A percentile compares a stretch with the other conserved stretches of the same genome.
These are phyloP conservation scores for Brotula barbata DNA, from an alignment of 2,797 vertebrate genomes.

Conservation along the genomic window DNA sequence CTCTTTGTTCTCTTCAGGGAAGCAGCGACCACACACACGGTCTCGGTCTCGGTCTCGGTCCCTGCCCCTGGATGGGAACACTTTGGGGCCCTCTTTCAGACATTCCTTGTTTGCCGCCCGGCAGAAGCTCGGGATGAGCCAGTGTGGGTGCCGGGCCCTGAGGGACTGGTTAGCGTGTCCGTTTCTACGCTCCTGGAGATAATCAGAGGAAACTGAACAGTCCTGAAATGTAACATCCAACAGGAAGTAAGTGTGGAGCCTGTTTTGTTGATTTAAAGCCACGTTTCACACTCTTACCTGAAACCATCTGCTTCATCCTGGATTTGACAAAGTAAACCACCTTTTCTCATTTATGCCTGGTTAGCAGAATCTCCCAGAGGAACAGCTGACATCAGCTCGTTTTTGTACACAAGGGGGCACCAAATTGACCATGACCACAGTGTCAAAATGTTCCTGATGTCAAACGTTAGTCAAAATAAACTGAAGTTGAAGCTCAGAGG, in stretches of 20 bases:
- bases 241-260: constrained; percentile 13
- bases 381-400: not conserved
- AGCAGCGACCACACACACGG: constrained; percentile 59
- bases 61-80: constrained; percentile 60
- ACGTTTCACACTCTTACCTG: not conserved
- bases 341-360: too few species aligned
- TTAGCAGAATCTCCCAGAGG: too few species aligned
- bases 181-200: constrained; percentile 74
- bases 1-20: constrained; percentile 73
- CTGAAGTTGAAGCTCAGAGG: too few species aligned
- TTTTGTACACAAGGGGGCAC: constrained; percentile 23
- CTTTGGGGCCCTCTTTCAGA: constrained; percentile 57
- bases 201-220: constrained; percentile 54
- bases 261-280: not conserved
- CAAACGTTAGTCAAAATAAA: too few species aligned
- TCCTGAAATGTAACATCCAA: constrained; percentile 45
- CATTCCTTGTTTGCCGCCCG: constrained; percentile 65
- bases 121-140: constrained; percentile 70
- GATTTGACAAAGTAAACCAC: not conserved
- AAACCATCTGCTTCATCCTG: not conserved
- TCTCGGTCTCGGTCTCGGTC: too few species aligned
- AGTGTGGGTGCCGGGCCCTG: constrained; percentile 65
- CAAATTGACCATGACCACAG: not conserved
- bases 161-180: constrained; percentile 72
- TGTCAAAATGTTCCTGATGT: not conserved